A percentile compares a stretch with the other conserved stretches of the same genome.
These are phyloP conservation scores for Poicephalus meyeri DNA, from an alignment of 2,113 vertebrate species.

Conservation along the genomic window DNA sequence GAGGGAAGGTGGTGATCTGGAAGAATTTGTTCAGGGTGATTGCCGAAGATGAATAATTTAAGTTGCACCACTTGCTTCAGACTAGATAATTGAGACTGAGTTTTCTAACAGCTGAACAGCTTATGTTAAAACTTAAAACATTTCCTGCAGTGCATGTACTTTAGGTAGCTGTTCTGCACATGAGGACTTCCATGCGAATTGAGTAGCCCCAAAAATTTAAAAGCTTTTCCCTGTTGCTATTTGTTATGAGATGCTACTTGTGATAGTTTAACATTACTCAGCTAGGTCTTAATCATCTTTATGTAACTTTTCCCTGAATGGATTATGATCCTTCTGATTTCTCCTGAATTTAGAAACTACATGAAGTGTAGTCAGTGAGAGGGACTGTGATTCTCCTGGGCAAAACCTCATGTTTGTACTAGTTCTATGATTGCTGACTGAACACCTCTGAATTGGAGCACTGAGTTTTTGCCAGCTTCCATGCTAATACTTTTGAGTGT, in stretches of 20 bases:
- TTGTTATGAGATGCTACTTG: neutral
- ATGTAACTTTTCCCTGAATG: neutral
- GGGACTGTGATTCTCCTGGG: neutral
- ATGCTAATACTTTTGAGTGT: neutral
- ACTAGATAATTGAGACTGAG: neutral
- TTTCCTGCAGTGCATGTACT: neutral
- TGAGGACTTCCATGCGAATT: neutral
- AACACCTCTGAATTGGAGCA: neutral
- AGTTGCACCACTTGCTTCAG: neutral
- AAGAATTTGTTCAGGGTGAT: constrained; percentile 17
- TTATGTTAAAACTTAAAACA: neutral
- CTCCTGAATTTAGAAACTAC: neutral
- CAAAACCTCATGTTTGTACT: rapidly evolving
- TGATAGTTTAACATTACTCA: neutral
- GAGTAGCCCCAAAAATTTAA: neutral
- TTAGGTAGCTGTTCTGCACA: neutral
- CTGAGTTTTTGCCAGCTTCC: neutral
- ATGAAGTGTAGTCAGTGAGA: neutral
- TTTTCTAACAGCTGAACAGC: neutral
- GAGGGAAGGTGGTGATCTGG: neutral
- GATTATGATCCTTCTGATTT: neutral
- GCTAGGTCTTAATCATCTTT: neutral
- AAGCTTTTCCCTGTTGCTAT: neutral
- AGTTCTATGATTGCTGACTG: neutral
- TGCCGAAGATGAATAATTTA: constrained; percentile 34